A percentile compares a stretch with the other conserved stretches of the same genome.
phyloP scores from a whole-genome alignment of 2,113 vertebrate species.

The Carollia perspicillata region DNA sequence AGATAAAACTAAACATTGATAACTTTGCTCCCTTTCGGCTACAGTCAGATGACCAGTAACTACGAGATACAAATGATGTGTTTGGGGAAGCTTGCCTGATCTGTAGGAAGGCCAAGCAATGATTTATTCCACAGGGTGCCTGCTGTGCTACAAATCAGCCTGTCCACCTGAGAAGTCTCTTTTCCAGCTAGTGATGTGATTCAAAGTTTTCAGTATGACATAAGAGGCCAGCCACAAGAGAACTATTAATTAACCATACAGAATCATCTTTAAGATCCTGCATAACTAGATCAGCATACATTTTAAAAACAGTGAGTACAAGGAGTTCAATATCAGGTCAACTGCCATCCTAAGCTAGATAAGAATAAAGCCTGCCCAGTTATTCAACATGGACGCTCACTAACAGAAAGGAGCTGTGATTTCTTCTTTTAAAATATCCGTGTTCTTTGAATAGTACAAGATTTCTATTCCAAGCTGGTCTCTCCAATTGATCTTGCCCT shows the following conservation, averaged over 20 bases:
- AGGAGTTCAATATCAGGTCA: slow-evolving; percentile 59
- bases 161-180: slow-evolving; percentile 42
- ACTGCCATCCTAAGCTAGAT: background rate
- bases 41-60: slow-evolving; percentile 53
- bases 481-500: background rate
- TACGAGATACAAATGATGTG: slow-evolving; percentile 72
- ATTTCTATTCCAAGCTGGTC: background rate
- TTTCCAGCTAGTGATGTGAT: slow-evolving; percentile 51
- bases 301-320: slow-evolving; percentile 34
- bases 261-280: slow-evolving; percentile 53
- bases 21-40: slow-evolving; percentile 23
- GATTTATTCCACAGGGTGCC: slow-evolving; percentile 62
- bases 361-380: background rate
- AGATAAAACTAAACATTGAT: slow-evolving; percentile 5
- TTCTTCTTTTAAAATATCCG: background rate
- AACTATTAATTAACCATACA: slow-evolving; percentile 56
- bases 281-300: slow-evolving; percentile 41
- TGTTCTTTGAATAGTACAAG: background rate
- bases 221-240: slow-evolving; percentile 46
- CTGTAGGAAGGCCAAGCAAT: slow-evolving; percentile 23
- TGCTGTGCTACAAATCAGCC: slow-evolving; percentile 63
- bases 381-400: background rate
- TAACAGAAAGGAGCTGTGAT: background rate
- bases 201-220: slow-evolving; percentile 52
- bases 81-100: slow-evolving; percentile 58